Evolutionary conservation across 1,140 invertebrate species (phyloP).

Genomic region (Daktulosphaira vitifoliae): DNA sequence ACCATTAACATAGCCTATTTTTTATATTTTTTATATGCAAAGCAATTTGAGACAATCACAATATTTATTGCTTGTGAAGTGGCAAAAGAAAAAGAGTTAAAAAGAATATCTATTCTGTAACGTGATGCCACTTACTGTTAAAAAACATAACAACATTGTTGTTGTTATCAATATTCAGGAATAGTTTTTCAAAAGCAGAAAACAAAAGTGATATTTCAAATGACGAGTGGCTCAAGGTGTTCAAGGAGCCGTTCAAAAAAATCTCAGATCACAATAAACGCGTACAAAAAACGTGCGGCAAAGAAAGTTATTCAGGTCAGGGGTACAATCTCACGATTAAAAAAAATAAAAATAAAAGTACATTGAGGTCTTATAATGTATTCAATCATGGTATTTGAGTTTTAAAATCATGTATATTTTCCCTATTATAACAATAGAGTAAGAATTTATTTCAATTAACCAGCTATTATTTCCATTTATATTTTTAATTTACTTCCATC

Average conservation of each 20-base stretch:
- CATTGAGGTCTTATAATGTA: too few relatives aligned
- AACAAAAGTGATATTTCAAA: constrained; percentile 1
- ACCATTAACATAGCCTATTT: background rate
- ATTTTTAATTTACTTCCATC: too few relatives aligned
- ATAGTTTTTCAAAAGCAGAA: background rate
- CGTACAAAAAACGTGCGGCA: background rate
- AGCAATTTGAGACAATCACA: too few relatives aligned
- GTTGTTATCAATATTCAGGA: too few relatives aligned
- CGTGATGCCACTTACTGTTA: too few relatives aligned
- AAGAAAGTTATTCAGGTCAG: background rate
- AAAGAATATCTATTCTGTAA: too few relatives aligned
- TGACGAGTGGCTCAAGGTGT: background rate
- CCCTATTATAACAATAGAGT: background rate
- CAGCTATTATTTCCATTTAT: background rate
- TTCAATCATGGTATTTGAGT: too few relatives aligned
- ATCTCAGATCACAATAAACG: background rate
- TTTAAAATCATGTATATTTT: background rate
- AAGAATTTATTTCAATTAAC: background rate
- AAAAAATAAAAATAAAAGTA: background rate
- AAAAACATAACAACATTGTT: too few relatives aligned
- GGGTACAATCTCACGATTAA: background rate
- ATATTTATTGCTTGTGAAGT: too few relatives aligned
- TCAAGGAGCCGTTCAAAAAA: background rate
- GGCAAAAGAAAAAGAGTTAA: too few relatives aligned
- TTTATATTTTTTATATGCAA: background rate